Percentiles rank a stretch among this genome's conserved stretches.
Evolutionary conservation across 2,888 invertebrate species (phyloP).

Genomic region (Eutolmus rufibarbis): DNA sequence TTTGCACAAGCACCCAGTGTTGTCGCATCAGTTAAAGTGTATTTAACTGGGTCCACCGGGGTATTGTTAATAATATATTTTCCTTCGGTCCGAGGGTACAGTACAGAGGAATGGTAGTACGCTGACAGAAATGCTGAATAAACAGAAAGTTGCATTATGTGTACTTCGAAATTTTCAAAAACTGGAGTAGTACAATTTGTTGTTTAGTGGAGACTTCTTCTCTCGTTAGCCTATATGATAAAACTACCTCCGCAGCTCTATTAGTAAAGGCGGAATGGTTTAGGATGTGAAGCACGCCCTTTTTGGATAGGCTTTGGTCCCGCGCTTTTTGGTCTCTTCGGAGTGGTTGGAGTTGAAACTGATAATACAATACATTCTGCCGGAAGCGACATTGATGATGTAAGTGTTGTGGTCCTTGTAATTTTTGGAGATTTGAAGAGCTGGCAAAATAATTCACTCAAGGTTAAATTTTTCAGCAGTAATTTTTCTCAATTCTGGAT

Average conservation of each 20-base stretch:
- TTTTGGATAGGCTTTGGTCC: slow-evolving; percentile 56
- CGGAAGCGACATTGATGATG: slow-evolving; percentile 63
- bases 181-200: neutral
- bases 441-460: slow-evolving; percentile 48
- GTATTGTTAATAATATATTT: neutral
- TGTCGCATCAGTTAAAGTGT: neutral
- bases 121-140: neutral
- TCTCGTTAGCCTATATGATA: neutral
- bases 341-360: slow-evolving; percentile 62
- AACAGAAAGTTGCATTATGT: neutral
- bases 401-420: slow-evolving; percentile 60
- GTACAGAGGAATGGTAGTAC: neutral
- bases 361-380: slow-evolving; percentile 63
- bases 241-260: neutral
- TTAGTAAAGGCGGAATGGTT: slow-evolving; percentile 61
- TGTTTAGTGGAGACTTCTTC: neutral
- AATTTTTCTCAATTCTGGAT: neutral
- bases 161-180: neutral
- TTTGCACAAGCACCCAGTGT: neutral
- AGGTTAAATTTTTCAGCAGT: neutral
- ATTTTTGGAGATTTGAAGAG: slow-evolving; percentile 61
- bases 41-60: slow-evolving; percentile 12
- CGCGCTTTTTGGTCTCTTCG: slow-evolving; percentile 59
- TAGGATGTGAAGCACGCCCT: slow-evolving; percentile 59
- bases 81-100: neutral